Evolutionary conservation across 2,113 vertebrate species (phyloP).

Genomic region (Pteruthius melanotis): DNA sequence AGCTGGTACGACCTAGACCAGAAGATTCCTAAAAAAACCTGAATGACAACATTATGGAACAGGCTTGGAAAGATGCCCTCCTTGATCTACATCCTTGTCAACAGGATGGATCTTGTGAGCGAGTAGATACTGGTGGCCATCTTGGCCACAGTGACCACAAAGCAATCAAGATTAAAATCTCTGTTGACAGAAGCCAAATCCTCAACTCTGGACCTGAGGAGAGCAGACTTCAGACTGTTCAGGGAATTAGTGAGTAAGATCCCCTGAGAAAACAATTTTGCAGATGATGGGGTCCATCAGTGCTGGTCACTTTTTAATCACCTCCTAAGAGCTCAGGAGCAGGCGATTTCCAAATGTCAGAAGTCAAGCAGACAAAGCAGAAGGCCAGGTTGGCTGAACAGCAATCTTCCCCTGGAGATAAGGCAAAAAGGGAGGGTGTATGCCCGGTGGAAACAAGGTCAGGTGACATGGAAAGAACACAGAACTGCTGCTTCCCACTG

Average conservation of each 20-base stretch:
- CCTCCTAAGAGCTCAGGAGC: neutral
- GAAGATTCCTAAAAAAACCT: neutral
- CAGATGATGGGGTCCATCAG: neutral
- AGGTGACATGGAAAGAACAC: neutral
- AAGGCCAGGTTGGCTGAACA: neutral
- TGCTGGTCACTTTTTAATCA: neutral
- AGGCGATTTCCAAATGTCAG: neutral
- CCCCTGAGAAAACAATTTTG: neutral
- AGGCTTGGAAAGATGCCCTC: neutral
- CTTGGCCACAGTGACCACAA: neutral
- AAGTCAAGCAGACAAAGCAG: neutral
- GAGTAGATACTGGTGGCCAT: accelerated
- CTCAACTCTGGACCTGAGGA: neutral
- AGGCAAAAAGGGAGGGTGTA: neutral
- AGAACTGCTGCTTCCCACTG: neutral
- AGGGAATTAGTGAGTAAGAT: neutral
- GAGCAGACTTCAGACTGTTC: neutral
- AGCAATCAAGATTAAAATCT: neutral
- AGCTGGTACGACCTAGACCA: neutral
- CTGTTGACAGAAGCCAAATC: neutral
- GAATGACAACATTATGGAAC: neutral
- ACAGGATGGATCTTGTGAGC: neutral
- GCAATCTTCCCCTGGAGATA: neutral
- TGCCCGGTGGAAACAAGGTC: neutral
- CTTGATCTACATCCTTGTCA: neutral